Evolutionary conservation across 2,113 vertebrate species (phyloP), one percentile per base, ranked within the genome.

Genomic region (Eira barbara): DNA sequence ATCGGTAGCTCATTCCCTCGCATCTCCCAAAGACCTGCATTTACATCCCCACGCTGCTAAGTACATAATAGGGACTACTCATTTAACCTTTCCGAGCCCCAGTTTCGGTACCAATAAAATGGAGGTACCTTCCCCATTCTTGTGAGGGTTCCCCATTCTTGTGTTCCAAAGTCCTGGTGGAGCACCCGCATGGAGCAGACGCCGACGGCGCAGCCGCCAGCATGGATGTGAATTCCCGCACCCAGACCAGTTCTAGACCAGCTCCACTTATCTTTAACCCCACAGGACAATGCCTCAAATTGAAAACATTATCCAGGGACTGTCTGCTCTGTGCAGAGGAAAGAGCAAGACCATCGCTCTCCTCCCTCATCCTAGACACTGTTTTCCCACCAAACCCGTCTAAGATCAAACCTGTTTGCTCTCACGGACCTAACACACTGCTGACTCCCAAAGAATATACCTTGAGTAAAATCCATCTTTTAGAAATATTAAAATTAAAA

Each of bases 401-500:
- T n/a, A 76, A 57, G 10, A 73, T 18, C 47, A 76, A 57, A 93
- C 18, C 23, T 67, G 49, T 59, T 89, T 83, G 71, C 79, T 92
- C 63, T 45, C 45, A 36, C 1, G 27, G 92, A 21, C 55, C 23
- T 65, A 89, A 17, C 61, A n/a, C 59, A 63, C 34, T 79, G 76
- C 15, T 36, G 57, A n/a, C 59, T 86, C 29, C 57, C 23, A 81
- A 36, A 84, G 61, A 89, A 89, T 52, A 89, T 8, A 81, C 34
- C 20, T 34, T 10, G 9, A 91, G 71, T 69, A 91, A 91, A 88
- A 89, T 20, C 21, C 31, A 31, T 20, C 11, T 84, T 83, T 89
- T 29, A 80, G 15, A 94, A 95, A 84, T 74, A 95, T 31, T 89
- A 76, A 96, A 93, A 93, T 73, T 84, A 52, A 87, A 92, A 85